These are phyloP conservation scores for Geotrupes spiniger DNA, from an alignment of 2,888 invertebrate genomes.

Conservation along the genomic window DNA sequence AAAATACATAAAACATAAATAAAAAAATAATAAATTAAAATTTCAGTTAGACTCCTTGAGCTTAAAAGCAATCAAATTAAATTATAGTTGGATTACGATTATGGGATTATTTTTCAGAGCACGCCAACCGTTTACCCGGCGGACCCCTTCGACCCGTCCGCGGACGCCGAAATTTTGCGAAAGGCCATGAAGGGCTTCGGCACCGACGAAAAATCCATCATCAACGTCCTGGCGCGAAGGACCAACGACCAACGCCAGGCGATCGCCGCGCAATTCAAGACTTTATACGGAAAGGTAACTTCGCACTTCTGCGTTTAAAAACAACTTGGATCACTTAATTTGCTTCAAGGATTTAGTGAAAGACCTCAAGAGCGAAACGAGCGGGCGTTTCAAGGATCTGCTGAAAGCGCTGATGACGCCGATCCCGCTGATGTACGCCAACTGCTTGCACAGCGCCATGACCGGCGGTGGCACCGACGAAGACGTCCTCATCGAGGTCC, in stretches of 20 bases:
- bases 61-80: too few species aligned
- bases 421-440: constrained; percentile 78
- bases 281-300: constrained; percentile 78
- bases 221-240: constrained; percentile 77
- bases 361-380: constrained; percentile 82
- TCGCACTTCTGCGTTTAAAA: neutral
- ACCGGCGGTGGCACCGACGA: constrained; percentile 90
- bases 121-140: constrained; percentile 74
- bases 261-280: constrained; percentile 79
- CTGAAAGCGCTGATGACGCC: constrained; percentile 67
- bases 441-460: constrained; percentile 81
- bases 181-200: constrained; percentile 92
- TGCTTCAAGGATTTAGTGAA: constrained; percentile 66
- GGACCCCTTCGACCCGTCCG: constrained; percentile 73
- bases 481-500: constrained; percentile 81
- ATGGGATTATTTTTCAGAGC: too few species aligned
- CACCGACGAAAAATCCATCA: constrained; percentile 87
- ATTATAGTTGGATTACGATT: too few species aligned
- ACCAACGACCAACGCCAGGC: constrained; percentile 83
- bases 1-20: too few species aligned
- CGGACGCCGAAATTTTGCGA: constrained; percentile 77
- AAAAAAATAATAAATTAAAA: too few species aligned
- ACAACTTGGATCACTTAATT: neutral
- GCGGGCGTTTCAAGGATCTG: constrained; percentile 82
- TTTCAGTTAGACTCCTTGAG: too few species aligned